Evolutionary conservation across 2,113 vertebrate species (phyloP), one percentile per base, ranked within the genome.

Genomic region (Dolichotis patagonum): DNA sequence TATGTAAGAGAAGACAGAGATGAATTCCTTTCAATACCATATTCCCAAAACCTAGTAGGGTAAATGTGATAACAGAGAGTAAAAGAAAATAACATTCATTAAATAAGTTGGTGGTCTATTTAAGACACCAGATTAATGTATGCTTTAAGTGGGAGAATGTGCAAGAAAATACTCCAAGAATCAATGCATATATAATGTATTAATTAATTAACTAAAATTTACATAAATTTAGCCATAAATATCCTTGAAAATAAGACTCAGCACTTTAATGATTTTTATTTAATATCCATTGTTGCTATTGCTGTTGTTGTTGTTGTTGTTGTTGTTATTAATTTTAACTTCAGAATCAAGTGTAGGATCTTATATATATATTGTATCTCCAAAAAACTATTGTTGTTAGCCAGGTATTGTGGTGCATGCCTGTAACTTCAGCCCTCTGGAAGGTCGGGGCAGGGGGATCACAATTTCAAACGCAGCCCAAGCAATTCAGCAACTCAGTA

Each of bases 31-130:
- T 85, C 67, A 52, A 19, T 32, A 60, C 12, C 43, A 5, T 3
- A 92, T 17, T 82, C n/a, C 22, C 43, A 90, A 54, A 84, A 86
- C 32, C 85, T 56, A 83, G 67, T 12, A 91, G 41, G 75, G n/a
- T 84, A 26, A 26, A 90, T 49, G 16, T 11, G 58, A 60, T 35
- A 14, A 41, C 41, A 80, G 80, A 81, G 35, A 56, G 91, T 43
- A 86, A 94, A 86, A 94, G 81, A 69, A 9, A 67, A 7, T 41
- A 62, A 38, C 73, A 56, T 81, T 49, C 84, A 85, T 92, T 73
- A 81, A 89, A 84, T 52, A 95, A 58, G 41, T 0, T 5, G 95
- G 24, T 85, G 49, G 49, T 19, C n/a, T 62, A 41, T 26, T 35
- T 77, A 63, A 5, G 32, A 16, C 22, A 62, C 35, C 71, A 9